Base-by-base conservation (phyloP, 1,140 invertebrate species). In the Drosophila murphyi region DNA sequence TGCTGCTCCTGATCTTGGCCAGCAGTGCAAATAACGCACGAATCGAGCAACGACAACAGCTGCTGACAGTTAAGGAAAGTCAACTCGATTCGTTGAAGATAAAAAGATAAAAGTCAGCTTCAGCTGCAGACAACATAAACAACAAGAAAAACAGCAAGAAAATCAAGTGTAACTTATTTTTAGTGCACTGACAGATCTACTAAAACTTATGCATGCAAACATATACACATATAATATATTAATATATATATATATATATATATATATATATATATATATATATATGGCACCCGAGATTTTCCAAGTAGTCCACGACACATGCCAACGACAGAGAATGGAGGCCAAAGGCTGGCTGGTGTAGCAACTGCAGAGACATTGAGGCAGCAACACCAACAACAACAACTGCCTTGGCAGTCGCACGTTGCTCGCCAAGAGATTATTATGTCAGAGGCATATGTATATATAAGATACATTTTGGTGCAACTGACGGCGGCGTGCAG, bases 391-490 rank as follows among this genome's bases (percentile, higher is more conserved):
- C 48, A 55, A 8, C 56, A 65, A 43, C 55, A 76, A 29, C 52
- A 64, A 10, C 54, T 48, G 20, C 50, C 48, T 47, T 20, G 48
- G 8, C 31, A 52, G 55, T 61, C 51, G 50, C n/a, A 34, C 41
- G 39, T 37, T 51, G 60, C 37, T 12, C 61, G 62, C 29, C 32
- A n/a, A n/a, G 39, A 59, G 80, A 82, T 78, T 72, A 65, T 83
- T 83, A 80, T 85, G 77, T 85, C 80, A 83, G 68, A 45, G 51
- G 54, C 48, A 57, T 76, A 3, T 43, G 39, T 10, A n/a, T 41
- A 10, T 60, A 83, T 61, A 69, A 76, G 82, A 87, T 86, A 82
- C 78, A 64, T 81, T 75, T 68, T 77, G 70, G 59, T 77, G 78
- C 75, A 39, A 35, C 68, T 43, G 50, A 50, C 63, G 47, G 52